Conservation (phyloP, 2,888 invertebrate species). For the Heliconius charithonia region DNA sequence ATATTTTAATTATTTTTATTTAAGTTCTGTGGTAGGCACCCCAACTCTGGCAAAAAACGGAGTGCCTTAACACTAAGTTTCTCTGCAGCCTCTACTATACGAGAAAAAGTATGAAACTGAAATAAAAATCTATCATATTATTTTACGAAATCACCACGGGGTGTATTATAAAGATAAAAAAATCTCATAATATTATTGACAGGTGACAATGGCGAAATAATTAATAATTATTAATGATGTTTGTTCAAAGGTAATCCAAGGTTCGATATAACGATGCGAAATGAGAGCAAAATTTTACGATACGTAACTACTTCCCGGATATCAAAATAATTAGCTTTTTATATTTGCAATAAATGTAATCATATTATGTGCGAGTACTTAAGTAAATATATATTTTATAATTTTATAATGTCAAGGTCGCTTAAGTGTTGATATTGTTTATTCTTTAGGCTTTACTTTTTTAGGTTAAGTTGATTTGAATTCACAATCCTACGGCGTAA, state of each 20-base stretch:
- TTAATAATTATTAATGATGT: slow-evolving; percentile 11
- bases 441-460: not conserved
- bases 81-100: too few species aligned
- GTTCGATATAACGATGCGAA: slow-evolving; percentile 16
- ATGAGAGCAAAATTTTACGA: slow-evolving; percentile 1
- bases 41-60: too few species aligned
- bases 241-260: slow-evolving; percentile 16
- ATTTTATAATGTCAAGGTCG: not conserved
- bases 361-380: not conserved
- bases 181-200: slow-evolving; percentile 4
- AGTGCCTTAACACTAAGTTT: too few species aligned
- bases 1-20: too few species aligned
- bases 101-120: too few species aligned
- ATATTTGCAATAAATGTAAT: slow-evolving; percentile 15
- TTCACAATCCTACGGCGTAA: not conserved
- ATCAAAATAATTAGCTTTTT: slow-evolving; percentile 2
- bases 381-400: slow-evolving; percentile 1
- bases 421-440: not conserved
- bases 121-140: too few species aligned
- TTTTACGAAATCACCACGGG: not conserved
- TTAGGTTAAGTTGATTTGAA: not conserved
- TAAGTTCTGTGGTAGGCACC: too few species aligned
- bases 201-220: slow-evolving; percentile 10
- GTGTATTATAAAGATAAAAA: not conserved
- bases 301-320: slow-evolving; percentile 15